phyloP scores from a whole-genome alignment of 1,140 invertebrate species.

The Heliothis subflexa region DNA sequence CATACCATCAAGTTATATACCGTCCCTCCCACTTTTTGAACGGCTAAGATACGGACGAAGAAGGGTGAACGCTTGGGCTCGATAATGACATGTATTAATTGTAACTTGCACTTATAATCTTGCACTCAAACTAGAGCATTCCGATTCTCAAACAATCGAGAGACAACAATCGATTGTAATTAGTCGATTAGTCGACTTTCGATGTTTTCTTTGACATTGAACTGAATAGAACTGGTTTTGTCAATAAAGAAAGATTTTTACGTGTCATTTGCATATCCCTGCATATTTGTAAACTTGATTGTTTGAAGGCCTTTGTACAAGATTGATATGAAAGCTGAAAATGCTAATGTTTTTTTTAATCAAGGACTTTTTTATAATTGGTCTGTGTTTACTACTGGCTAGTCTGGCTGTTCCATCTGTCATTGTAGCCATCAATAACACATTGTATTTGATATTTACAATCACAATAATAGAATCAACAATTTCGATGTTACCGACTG shows the following conservation, averaged over 20 bases:
- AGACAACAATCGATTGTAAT: constrained; percentile 11
- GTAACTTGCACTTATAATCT: constrained; percentile 46
- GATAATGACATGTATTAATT: constrained; percentile 58
- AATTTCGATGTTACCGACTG: neutral
- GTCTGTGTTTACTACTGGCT: neutral
- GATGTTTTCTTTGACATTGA: constrained; percentile 27
- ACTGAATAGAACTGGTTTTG: neutral
- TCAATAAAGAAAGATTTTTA: constrained; percentile 2
- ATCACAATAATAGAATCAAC: neutral
- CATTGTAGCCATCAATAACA: neutral
- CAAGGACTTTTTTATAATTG: constrained; percentile 14
- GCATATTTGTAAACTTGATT: neutral
- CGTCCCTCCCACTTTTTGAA: constrained; percentile 74
- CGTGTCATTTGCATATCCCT: constrained; percentile 19
- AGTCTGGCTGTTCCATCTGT: constrained; percentile 19
- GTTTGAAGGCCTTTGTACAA: neutral
- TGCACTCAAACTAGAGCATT: constrained; percentile 33
- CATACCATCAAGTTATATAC: constrained; percentile 72
- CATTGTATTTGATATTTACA: constrained; percentile 8
- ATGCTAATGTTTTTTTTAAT: neutral
- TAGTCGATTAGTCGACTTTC: constrained; percentile 16
- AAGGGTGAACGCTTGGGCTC: constrained; percentile 73
- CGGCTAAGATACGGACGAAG: constrained; percentile 57
- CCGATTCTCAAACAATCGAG: neutral
- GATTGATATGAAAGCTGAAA: constrained; percentile 1